Evolutionary conservation across 64 coral and sea anemone species (phyloP).

Genomic region (Actinia tenebrosa): DNA sequence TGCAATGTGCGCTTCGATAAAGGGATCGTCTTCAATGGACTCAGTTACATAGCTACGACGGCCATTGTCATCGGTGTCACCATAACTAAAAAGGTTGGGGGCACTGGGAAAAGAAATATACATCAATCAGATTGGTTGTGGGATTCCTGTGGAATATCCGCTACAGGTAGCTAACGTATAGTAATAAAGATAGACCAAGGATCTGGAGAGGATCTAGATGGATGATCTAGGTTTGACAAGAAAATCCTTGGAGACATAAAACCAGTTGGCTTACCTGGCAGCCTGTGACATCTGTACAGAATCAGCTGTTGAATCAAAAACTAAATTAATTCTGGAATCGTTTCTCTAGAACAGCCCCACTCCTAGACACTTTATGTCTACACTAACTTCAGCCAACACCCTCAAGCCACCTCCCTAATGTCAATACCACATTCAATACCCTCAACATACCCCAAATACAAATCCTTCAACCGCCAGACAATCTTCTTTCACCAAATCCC

Average conservation of each 20-base stretch:
- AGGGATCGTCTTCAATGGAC: constrained; percentile 81
- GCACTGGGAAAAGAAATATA: not conserved
- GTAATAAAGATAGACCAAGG: not conserved
- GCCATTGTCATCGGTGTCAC: not conserved
- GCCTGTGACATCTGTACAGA: constrained; percentile 45
- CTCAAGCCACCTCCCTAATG: too few species aligned
- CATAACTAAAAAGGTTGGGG: not conserved
- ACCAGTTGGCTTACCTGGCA: constrained; percentile 19
- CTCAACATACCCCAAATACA: too few species aligned
- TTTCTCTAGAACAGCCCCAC: not conserved
- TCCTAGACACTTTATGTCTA: not conserved
- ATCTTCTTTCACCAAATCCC: not conserved
- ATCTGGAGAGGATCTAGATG: too few species aligned
- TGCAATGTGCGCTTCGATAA: constrained; percentile 74
- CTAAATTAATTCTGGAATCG: not conserved
- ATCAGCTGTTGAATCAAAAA: constrained; percentile 26
- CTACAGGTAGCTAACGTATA: not conserved
- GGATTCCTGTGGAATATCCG: not conserved
- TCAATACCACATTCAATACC: too few species aligned
- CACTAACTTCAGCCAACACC: too few species aligned
- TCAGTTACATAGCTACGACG: constrained; percentile 58
- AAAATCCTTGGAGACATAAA: not conserved
- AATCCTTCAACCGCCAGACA: too few species aligned
- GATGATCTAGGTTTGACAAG: too few species aligned
- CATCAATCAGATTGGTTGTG: not conserved